Evolutionary conservation across 2,888 invertebrate genomes (phyloP), one percentile per base, ranked within the genome.

Genomic region (Netelia melanura): DNA sequence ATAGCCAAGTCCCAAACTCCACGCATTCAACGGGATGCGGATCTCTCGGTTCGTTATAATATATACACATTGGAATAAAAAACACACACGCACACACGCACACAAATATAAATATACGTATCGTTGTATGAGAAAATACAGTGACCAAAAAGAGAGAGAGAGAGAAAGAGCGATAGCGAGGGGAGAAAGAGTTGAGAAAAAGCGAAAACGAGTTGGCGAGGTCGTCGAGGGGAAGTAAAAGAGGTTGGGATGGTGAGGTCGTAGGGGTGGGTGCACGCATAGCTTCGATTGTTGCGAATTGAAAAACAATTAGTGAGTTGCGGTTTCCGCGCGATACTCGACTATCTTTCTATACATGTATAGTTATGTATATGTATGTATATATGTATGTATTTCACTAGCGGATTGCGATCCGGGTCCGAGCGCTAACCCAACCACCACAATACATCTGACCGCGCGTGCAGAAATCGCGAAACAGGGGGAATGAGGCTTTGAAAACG

Each of bases 301-400:
- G 91, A 92, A 92, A 92, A 92, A 92, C 92, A 92, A 92, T 92
- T 92, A 92, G 91, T 89, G 90, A 91, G 90, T 91, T 91, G 91
- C 86, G 91, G 90, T 89, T 89, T 87, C 88, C 87, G 83, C 84
- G 38, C 86, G 83, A 84, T 80, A 83, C 79, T 72, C 61, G 61
- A 77, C 44, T 70, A 82, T 82, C 52, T 78, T 82, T 70, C 44
- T 52, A 78, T 11, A n/a, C 2, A 17, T 61, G 30, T 44, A 43
- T 1, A 1, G 21, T 14, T 44, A 43, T 58, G 44, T 72, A 43
- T 14, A 44, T 10, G 14, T 30, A 54, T 54, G 44, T 70, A 25
- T 23, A 38, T 58, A 61, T 65, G 71, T 58, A 21, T 71, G 58
- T 52, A 76, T 64, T 23, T 48, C 67, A 17, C 21, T 6, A 70